A percentile compares a stretch with the other conserved stretches of the same genome.
These are phyloP conservation scores for Oscheius sp. DNA, from an alignment of 1,140 invertebrate species.

Conservation along the genomic window DNA sequence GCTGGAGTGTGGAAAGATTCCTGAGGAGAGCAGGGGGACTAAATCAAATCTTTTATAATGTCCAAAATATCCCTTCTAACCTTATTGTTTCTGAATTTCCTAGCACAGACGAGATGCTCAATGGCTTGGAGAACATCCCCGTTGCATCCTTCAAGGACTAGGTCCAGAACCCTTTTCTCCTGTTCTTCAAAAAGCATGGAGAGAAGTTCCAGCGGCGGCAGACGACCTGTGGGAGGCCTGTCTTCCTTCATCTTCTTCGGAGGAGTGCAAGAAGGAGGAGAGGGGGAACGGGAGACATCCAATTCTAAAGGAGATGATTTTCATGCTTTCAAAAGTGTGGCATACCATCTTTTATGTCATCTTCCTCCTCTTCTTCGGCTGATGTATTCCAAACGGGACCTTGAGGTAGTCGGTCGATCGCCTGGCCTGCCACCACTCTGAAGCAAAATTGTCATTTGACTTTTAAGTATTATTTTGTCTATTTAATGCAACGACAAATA, in stretches of 20 bases:
- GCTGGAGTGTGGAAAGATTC: not conserved
- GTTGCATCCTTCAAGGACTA: constrained; percentile 79
- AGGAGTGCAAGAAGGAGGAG: not conserved
- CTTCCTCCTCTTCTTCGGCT: constrained; percentile 24
- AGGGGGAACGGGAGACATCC: not conserved
- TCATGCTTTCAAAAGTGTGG: constrained; percentile 4
- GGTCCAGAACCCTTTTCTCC: constrained; percentile 75
- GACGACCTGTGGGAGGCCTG: constrained; percentile 50
- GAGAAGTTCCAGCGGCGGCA: constrained; percentile 77
- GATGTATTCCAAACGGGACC: constrained; percentile 41
- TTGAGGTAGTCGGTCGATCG: constrained; percentile 46
- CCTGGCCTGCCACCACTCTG: constrained; percentile 44
- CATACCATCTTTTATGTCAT: constrained; percentile 36
- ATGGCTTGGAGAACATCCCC: constrained; percentile 79
- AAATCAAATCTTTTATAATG: not conserved
- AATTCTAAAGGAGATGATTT: not conserved
- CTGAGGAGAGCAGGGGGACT: not conserved
- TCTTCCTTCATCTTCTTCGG: constrained; percentile 12
- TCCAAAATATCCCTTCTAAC: not conserved
- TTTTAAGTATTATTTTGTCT: constrained; percentile 9
- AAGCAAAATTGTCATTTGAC: too few species aligned
- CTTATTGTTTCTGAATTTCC: not conserved
- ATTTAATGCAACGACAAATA: not conserved
- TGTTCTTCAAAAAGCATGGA: constrained; percentile 82
- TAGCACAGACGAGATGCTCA: constrained; percentile 66